phyloP scores from a whole-genome alignment of 2,113 vertebrate genomes.

The Anthoscopus minutus region DNA sequence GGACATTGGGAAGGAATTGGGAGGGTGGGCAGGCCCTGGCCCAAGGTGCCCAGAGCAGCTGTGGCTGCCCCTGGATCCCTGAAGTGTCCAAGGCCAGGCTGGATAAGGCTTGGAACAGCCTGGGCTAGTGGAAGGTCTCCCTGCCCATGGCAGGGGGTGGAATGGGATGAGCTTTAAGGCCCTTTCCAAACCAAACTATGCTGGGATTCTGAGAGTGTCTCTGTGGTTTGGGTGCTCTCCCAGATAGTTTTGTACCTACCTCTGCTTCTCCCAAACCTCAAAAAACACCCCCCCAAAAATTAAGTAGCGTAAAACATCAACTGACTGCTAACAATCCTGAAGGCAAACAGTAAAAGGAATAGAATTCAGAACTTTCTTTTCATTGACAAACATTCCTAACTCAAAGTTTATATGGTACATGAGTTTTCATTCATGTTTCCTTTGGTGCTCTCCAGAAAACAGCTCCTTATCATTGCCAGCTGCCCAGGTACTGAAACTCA shows the following conservation, averaged over 20 bases:
- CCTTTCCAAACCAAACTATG: not conserved
- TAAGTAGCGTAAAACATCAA: not conserved
- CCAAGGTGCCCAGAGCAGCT: not conserved
- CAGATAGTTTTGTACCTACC: not conserved
- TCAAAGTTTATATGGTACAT: not conserved
- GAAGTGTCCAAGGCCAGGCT: not conserved
- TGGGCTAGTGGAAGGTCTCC: not conserved
- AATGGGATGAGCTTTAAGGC: accelerated
- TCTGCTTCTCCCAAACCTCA: not conserved
- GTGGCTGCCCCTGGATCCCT: not conserved
- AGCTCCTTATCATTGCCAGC: not conserved
- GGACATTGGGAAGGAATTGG: too few relatives aligned
- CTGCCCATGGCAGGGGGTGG: not conserved
- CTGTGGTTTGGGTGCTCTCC: not conserved
- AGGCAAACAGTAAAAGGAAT: not conserved
- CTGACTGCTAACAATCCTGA: not conserved
- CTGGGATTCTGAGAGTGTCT: not conserved
- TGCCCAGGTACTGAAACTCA: not conserved
- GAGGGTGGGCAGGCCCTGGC: not conserved
- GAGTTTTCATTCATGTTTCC: not conserved
- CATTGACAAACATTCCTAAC: not conserved
- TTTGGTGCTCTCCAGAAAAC: not conserved
- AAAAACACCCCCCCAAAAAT: accelerated
- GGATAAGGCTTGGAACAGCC: accelerated
- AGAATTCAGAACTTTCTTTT: not conserved